Base-by-base conservation (phyloP, 2,888 invertebrate species). In the Geotrupes spiniger region DNA sequence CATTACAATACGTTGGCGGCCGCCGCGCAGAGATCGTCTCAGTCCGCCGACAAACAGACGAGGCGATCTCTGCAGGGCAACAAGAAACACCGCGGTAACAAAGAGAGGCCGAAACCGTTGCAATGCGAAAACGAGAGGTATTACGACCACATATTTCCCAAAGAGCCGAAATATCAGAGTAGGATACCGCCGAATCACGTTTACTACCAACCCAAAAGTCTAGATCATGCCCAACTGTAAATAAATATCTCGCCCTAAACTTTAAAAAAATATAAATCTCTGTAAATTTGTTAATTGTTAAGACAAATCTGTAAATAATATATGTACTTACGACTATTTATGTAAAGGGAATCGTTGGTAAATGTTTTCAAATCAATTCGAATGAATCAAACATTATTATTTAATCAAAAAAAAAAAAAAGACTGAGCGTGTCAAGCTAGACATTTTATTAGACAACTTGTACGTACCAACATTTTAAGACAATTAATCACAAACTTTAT, bases 101-200 rank as follows among this genome's bases (percentile, higher is more conserved):
- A 71, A 53, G 69, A 74, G 6, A 74, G 82, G 65, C 82, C 81
- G 26, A 80, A 77, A 63, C 80, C 81, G 8, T 63, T 82, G 51
- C 81, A 80, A 61, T 76, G 76, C 58, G 80, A 79, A 45, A 72
- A 80, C 60, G 80, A 81, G 64, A 77, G 78, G 50, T 82, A 82
- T 67, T 75, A 82, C 59, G 79, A 82, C 62, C 80, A 81, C 58
- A 75, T 82, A 54, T 82, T 82, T 62, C 81, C 82, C 49, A 65
- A 64, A 58, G 57, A 60, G 44, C 49, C 55, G 27, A 58, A 59
- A 53, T 56, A 61, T 50, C 54, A 59, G 52, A 58, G 54, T 53
- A 33, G 15, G 15, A 10, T 15, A 12, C 15, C 33, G 15, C 15
- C 33, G 33, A 63, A 63, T 60, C 65, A 68, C 54, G 61, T 63